phyloP scores from a whole-genome alignment of 2,113 vertebrate species.

The Corydoras sp. region DNA sequence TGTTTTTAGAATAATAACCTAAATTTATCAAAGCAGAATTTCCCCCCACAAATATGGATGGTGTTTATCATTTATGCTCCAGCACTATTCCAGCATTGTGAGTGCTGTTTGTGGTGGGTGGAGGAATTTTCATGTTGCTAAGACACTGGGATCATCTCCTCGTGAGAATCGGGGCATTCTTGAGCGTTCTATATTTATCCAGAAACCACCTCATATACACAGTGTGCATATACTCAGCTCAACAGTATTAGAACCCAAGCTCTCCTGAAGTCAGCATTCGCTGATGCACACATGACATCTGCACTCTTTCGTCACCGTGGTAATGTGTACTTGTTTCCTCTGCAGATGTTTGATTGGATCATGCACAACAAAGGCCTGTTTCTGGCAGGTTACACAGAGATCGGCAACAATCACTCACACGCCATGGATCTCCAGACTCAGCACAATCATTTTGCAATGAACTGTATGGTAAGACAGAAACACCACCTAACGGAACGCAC shows the following conservation, averaged over 20 bases:
- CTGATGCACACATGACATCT: not conserved
- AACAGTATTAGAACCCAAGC: not conserved
- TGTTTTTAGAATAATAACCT: not conserved
- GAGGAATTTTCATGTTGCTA: conserved; percentile 44
- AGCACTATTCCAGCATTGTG: conserved; percentile 10
- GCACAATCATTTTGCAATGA: conserved; percentile 99
- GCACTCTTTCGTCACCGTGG: not conserved
- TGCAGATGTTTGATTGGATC: conserved; percentile 99
- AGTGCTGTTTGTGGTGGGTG: conserved; percentile 30
- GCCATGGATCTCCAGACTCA: conserved; percentile 97
- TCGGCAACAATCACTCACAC: conserved; percentile 93
- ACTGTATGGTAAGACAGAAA: conserved; percentile 89
- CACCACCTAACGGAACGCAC: not conserved
- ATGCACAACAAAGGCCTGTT: conserved; percentile 99
- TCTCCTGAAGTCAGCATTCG: not conserved
- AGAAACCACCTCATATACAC: conserved; percentile 3
- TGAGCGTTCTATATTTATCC: conserved; percentile 38
- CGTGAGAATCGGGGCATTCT: conserved; percentile 43
- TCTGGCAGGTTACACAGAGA: conserved; percentile 96
- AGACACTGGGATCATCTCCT: conserved; percentile 40
- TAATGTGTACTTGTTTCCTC: conserved; percentile 25
- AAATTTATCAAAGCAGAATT: not conserved
- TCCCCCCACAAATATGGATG: not conserved
- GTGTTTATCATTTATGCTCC: conserved; percentile 17
- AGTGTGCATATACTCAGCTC: not conserved